Evolutionary conservation across 2,113 vertebrate genomes (phyloP).

Genomic region (Eptatretus burgeri): DNA sequence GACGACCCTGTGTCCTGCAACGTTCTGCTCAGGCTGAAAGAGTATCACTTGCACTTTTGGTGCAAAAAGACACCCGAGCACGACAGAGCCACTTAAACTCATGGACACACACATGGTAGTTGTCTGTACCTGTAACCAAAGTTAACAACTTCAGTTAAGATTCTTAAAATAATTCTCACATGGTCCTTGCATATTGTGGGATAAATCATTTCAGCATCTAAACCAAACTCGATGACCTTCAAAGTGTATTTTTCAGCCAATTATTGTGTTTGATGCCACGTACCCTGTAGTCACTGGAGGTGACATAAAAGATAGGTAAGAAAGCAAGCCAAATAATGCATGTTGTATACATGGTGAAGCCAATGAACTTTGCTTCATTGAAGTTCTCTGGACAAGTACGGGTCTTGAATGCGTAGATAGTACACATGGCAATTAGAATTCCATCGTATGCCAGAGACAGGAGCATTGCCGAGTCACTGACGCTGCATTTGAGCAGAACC

Average conservation of each 20-base stretch:
- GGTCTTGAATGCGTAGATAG: conserved; percentile 98
- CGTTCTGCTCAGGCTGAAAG: conserved; percentile 97
- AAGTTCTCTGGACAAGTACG: conserved; percentile 92
- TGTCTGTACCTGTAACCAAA: conserved; percentile 44
- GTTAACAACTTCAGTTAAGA: too few relatives aligned
- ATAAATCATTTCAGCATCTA: too few relatives aligned
- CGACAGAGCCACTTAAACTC: conserved; percentile 85
- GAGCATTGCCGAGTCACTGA: conserved; percentile 71
- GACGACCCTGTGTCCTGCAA: conserved; percentile 14
- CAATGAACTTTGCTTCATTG: conserved; percentile 96
- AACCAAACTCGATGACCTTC: too few relatives aligned
- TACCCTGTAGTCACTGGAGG: conserved; percentile 3
- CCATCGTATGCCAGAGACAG: conserved; percentile 92
- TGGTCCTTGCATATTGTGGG: too few relatives aligned
- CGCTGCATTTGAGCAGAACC: conserved; percentile 90
- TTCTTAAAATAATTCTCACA: too few relatives aligned
- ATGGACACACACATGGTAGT: conserved; percentile 98
- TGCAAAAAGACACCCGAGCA: conserved; percentile 79
- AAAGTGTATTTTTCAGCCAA: too few relatives aligned
- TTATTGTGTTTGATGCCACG: background rate
- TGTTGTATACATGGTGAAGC: conserved; percentile 98
- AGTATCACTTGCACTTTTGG: conserved; percentile 94
- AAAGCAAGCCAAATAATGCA: conserved; percentile 99
- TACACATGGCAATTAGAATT: conserved; percentile 92
- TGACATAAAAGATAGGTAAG: conserved; percentile 38